phyloP scores from a whole-genome alignment of 2,797 vertebrate species.

The Lateolabrax maculatus region DNA sequence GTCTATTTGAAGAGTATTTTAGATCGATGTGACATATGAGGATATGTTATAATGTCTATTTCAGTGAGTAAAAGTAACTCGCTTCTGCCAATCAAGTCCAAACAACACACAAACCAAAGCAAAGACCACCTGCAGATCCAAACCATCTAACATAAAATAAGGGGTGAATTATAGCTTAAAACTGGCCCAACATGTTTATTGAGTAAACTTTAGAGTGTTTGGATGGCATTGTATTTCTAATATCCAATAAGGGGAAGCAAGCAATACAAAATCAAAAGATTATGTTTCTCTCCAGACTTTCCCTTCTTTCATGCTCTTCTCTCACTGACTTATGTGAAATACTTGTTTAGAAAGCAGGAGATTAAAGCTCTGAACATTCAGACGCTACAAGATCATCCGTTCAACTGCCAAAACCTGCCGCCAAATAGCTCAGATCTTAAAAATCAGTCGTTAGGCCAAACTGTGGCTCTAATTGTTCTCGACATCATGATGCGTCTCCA shows the following conservation, averaged over 20 bases:
- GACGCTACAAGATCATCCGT: conserved; percentile 30
- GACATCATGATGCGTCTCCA: conserved; percentile 25
- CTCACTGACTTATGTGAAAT: conserved; percentile 8
- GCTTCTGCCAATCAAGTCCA: background rate
- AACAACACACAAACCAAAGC: background rate
- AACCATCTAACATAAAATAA: background rate
- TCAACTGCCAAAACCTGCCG: conserved; percentile 13
- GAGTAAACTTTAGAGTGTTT: background rate
- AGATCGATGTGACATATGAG: background rate
- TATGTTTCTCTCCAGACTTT: conserved; percentile 16
- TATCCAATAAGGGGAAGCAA: background rate
- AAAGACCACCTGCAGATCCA: background rate
- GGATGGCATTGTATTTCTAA: background rate
- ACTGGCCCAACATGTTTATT: background rate
- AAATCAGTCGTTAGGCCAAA: conserved; percentile 9
- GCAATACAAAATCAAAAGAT: background rate
- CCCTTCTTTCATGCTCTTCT: background rate
- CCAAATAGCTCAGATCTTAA: conserved; percentile 24
- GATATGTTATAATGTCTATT: no score
- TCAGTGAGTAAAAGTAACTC: no score
- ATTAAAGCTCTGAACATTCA: conserved; percentile 41
- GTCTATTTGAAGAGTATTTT: no score
- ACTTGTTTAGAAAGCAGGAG: conserved; percentile 24
- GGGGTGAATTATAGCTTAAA: background rate
- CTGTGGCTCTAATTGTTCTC: conserved; percentile 44